Conservation (phyloP, 2,113 vertebrate species). For the Embiotoca jacksoni region DNA sequence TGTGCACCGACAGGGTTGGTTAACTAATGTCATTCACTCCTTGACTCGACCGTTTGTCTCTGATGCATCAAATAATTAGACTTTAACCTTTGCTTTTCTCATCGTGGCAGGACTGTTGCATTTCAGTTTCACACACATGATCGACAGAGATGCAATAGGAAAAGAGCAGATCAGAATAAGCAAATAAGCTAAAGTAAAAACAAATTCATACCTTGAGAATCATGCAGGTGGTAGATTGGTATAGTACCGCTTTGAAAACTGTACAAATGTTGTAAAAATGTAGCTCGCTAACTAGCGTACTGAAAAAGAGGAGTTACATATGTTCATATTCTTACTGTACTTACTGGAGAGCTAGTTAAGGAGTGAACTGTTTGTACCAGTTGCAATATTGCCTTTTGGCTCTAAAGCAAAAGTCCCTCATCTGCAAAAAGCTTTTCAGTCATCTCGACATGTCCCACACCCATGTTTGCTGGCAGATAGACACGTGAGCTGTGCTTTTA, state of each 20-base stretch:
- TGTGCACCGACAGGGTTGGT: not conserved
- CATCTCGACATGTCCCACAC: constrained; percentile 35
- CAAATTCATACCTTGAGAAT: no score
- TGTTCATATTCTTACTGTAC: not conserved
- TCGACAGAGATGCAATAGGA: not conserved
- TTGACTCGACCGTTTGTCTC: not conserved
- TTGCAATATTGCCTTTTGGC: no score
- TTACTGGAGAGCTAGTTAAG: not conserved
- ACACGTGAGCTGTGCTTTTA: constrained; percentile 43
- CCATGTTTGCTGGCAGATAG: constrained; percentile 22
- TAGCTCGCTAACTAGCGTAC: not conserved
- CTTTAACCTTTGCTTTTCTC: constrained; percentile 8
- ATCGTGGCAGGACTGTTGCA: not conserved
- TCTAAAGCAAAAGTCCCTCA: no score
- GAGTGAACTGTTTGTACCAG: not conserved
- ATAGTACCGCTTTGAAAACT: no score
- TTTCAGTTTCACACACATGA: not conserved
- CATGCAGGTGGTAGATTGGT: no score
- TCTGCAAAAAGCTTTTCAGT: constrained; percentile 42
- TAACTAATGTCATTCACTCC: constrained; percentile 12
- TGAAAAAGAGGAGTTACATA: not conserved
- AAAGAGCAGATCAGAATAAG: not conserved
- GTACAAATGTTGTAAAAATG: no score
- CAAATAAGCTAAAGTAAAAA: no score
- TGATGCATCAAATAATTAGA: not conserved